Conservation (phyloP, 2,888 invertebrate genomes). For the Apodemia duryi region DNA sequence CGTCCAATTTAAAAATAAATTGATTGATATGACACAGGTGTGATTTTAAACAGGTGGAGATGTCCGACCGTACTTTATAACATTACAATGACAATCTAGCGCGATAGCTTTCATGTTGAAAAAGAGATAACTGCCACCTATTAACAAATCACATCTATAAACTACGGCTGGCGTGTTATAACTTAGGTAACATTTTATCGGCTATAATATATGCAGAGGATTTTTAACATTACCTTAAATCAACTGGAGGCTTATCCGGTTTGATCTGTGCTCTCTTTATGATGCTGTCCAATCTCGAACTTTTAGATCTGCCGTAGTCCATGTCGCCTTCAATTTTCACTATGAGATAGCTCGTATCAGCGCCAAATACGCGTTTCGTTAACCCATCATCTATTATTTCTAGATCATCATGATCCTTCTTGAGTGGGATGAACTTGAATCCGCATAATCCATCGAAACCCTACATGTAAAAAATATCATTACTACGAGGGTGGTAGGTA, state of each 20-base stretch:
- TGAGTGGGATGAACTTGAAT: slow-evolving; percentile 55
- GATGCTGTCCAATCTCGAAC: slow-evolving; percentile 43
- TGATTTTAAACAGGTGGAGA: no score
- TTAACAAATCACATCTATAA: no score
- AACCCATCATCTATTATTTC: slow-evolving; percentile 43
- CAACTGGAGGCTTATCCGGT: slow-evolving; percentile 50
- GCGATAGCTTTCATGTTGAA: no score
- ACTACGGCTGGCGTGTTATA: no score
- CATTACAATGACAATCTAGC: no score
- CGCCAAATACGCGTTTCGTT: slow-evolving; percentile 45
- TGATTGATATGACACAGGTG: no score
- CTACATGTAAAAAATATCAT: slow-evolving; percentile 33
- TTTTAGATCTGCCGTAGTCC: slow-evolving; percentile 39
- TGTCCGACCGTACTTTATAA: no score
- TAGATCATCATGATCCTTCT: slow-evolving; percentile 33
- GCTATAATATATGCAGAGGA: no score
- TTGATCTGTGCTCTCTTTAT: slow-evolving; percentile 44
- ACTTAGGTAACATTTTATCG: no score
- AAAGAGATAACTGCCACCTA: no score
- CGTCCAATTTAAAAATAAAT: no score
- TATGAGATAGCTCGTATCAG: slow-evolving; percentile 59
- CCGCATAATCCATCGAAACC: slow-evolving; percentile 45
- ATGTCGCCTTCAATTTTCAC: slow-evolving; percentile 53
- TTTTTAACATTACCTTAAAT: slow-evolving; percentile 48
- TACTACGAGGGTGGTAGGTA: no score